Conservation (phyloP, 2,888 invertebrate species). For the Rhingia campestris region DNA sequence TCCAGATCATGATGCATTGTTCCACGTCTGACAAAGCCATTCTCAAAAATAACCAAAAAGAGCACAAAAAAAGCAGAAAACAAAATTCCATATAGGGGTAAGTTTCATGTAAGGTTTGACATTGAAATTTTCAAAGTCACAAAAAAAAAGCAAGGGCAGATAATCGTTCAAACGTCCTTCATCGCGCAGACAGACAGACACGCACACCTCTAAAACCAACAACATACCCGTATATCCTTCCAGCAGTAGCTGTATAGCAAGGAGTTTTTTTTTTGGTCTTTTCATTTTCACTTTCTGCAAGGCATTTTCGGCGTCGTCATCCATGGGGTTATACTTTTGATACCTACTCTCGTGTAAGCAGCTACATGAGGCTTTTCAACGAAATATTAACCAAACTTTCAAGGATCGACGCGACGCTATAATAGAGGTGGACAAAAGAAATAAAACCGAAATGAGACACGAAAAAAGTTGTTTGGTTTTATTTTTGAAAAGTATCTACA, state of each 20-base stretch:
- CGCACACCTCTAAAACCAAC: conserved; percentile 36
- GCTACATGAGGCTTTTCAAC: conserved; percentile 15
- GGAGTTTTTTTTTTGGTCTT: not conserved
- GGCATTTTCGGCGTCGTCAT: not conserved
- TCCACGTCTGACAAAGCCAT: conserved; percentile 24
- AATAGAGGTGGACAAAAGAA: conserved; percentile 49
- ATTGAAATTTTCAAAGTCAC: conserved; percentile 60
- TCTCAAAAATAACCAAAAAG: not conserved
- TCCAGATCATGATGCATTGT: conserved; percentile 46
- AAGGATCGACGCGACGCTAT: conserved; percentile 26
- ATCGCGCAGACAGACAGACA: conserved; percentile 53
- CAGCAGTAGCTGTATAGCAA: conserved; percentile 4
- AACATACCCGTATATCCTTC: not conserved
- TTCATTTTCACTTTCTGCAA: conserved; percentile 2
- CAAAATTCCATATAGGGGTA: conserved; percentile 41
- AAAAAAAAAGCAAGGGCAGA: conserved; percentile 41
- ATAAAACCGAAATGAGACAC: conserved; percentile 46
- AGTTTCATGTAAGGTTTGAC: conserved; percentile 64
- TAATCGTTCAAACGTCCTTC: conserved; percentile 69
- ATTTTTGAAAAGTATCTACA: not conserved
- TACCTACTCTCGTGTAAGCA: not conserved
- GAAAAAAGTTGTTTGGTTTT: conserved; percentile 32
- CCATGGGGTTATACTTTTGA: conserved; percentile 18
- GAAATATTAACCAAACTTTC: conserved; percentile 38
- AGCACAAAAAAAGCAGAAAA: not conserved